Evolutionary conservation across 2,113 vertebrate species (phyloP), one percentile per base, ranked within the genome.

Genomic region (Chaetorhynchus papuensis): DNA sequence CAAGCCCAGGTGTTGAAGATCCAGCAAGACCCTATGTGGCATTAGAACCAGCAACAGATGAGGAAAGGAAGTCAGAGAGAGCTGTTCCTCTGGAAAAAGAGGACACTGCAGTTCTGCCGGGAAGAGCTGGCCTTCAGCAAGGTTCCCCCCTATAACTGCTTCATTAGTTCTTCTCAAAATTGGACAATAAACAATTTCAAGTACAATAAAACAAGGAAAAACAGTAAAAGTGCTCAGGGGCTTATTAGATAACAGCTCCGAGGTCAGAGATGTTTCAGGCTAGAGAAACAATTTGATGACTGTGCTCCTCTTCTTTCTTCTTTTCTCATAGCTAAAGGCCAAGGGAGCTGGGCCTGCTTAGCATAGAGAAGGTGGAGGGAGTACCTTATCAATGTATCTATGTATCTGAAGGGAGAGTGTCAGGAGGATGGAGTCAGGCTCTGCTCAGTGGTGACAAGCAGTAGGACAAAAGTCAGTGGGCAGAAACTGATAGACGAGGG

Each of bases 11-110:
- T 39, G 47, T 26, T 76, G 56, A 39, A 57, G 35, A 27, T 70
- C 19, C 44, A 57, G 28, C 33, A 35, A 81, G 30, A 69, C 4
- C 6, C 24, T 63, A 5, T 0, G 0, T 4, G 8, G 28, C 2
- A 24, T 4, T 7, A 45, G 31, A 56, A 76, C 27, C 4, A 35
- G 13, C 21, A 35, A 47, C 5, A 64, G 50, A 15, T 59, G 17
- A 70, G 41, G 50, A 27, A 57, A 26, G n/a, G 28, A 82, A 59
- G 24, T 45, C 39, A 64, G 61, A 37, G 39, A 65, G 23, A 77
- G 6, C 18, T 64, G 44, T 21, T 64, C 24, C 50, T 83, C 44
- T 65, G 50, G 39, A 70, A 76, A 19, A 82, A 37, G 8, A 50
- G 28, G 30, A 64, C 24, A 41, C 10, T 20, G 44, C 24, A 57